These are phyloP conservation scores for Chinchilla lanigera DNA, from an alignment of 2,113 vertebrate species.

Conservation along the genomic window DNA sequence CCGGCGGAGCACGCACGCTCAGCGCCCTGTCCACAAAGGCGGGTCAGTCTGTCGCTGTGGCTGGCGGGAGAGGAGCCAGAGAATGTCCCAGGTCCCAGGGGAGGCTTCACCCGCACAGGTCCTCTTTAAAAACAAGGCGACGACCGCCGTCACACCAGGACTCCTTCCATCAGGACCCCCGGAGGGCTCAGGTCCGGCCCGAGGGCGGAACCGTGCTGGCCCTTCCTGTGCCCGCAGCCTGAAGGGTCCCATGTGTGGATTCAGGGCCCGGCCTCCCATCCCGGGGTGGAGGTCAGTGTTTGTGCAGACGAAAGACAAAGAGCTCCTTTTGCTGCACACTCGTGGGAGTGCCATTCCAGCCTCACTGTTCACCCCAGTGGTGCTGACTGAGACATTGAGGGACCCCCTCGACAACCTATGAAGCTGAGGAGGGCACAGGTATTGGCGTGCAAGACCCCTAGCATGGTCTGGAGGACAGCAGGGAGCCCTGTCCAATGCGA, in stretches of 20 bases:
- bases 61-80: neutral
- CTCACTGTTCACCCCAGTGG: rapidly evolving
- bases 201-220: rapidly evolving
- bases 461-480: neutral
- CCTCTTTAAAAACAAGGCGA: neutral
- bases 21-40: neutral
- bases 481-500: neutral
- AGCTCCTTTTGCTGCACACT: neutral
- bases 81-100: neutral
- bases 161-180: neutral
- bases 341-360: rapidly evolving
- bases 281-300: rapidly evolving
- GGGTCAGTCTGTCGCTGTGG: neutral
- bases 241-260: neutral
- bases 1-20: neutral
- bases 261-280: neutral
- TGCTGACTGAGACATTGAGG: rapidly evolving
- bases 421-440: neutral
- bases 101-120: neutral
- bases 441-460: neutral
- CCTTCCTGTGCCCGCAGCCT: neutral
- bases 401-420: neutral
- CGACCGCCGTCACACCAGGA: neutral
- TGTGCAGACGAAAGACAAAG: neutral
- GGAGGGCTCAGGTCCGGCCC: too few species aligned